A percentile compares a stretch with the other conserved stretches of the same genome.
These are phyloP conservation scores for Alfaro cultratus DNA, from an alignment of 2,797 vertebrate genomes.

Conservation along the genomic window DNA sequence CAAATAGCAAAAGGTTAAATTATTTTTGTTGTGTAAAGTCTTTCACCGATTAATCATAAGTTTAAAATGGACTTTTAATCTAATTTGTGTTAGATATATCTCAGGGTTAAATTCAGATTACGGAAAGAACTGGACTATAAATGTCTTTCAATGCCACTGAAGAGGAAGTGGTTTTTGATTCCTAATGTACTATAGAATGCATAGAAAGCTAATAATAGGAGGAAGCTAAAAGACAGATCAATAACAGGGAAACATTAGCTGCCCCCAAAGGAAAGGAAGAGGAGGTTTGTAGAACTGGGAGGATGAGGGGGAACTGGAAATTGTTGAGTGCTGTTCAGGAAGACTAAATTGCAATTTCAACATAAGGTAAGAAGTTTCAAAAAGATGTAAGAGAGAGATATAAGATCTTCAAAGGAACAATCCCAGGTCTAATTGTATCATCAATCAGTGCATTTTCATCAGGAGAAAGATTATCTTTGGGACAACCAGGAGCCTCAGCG, in stretches of 20 bases:
- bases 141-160: conserved; percentile 17
- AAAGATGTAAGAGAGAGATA: conserved; percentile 7
- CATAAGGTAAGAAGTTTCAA: conserved; percentile 5
- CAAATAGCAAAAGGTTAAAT: neutral
- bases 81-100: neutral
- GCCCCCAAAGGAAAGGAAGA: conserved; percentile 48
- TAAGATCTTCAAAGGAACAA: conserved; percentile 8
- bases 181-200: conserved; percentile 51
- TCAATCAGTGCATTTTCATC: conserved; percentile 47
- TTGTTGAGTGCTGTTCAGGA: conserved; percentile 15
- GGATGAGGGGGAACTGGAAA: conserved; percentile 1
- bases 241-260: conserved; percentile 76
- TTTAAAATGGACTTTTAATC: neutral
- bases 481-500: conserved; percentile 44
- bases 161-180: conserved; percentile 40
- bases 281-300: conserved; percentile 37
- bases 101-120: neutral
- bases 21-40: neutral
- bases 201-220: conserved; percentile 73
- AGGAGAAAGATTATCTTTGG: conserved; percentile 44
- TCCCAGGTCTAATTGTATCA: conserved; percentile 28
- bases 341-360: conserved; percentile 21
- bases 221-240: conserved; percentile 71
- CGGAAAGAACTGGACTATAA: conserved; percentile 20
- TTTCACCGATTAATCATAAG: neutral